phyloP scores from a whole-genome alignment of 2,113 vertebrate genomes.

The Pomatorhinus ruficollis region DNA sequence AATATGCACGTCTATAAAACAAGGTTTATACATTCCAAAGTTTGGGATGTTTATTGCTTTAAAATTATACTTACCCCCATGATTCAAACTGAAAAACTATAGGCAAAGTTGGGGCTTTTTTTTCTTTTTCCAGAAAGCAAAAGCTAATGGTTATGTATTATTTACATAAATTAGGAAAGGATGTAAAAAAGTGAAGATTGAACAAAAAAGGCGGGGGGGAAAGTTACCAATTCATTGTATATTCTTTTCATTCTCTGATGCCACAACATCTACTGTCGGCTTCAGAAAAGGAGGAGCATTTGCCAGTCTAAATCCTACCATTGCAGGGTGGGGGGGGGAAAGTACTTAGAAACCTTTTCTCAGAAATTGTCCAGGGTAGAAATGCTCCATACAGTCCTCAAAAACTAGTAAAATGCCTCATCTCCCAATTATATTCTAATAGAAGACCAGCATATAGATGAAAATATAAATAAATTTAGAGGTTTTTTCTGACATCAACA shows the following conservation, averaged over 20 bases:
- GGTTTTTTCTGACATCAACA: neutral
- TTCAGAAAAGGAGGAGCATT: neutral
- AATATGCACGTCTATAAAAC: neutral
- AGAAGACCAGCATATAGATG: neutral
- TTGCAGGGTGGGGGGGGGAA: neutral
- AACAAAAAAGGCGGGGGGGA: fast-evolving
- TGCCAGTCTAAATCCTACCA: neutral
- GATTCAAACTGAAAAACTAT: neutral
- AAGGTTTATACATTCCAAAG: neutral
- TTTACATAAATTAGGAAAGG: neutral
- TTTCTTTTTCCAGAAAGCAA: neutral
- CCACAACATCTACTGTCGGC: neutral
- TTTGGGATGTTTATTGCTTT: neutral
- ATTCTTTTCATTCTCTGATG: neutral
- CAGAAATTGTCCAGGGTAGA: neutral
- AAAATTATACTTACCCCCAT: neutral
- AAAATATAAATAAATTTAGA: neutral
- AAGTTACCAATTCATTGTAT: neutral
- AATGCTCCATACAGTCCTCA: neutral
- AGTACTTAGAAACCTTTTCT: neutral
- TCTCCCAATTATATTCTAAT: neutral
- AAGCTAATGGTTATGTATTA: neutral
- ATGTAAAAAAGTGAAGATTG: neutral
- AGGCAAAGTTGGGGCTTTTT: neutral
- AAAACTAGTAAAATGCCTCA: neutral